Conservation (phyloP, 2,113 vertebrate species). For the Calypte anna region DNA sequence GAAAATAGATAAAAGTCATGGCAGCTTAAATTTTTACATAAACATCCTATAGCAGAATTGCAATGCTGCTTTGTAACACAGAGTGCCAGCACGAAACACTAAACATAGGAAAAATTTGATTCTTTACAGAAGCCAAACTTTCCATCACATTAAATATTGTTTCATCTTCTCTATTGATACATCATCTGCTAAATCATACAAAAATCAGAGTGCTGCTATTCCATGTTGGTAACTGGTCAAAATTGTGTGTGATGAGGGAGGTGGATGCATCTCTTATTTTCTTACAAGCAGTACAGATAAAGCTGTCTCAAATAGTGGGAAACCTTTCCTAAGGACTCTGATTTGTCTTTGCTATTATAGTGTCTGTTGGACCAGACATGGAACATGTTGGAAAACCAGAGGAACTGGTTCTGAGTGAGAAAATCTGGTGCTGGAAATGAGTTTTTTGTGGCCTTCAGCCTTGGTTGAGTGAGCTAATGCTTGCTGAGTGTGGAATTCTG, state of each 20-base stretch:
- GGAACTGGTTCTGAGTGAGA: not conserved
- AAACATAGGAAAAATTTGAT: not conserved
- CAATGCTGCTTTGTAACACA: not conserved
- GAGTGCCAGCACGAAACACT: not conserved
- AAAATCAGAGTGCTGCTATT: not conserved
- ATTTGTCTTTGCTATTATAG: not conserved
- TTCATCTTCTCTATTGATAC: not conserved
- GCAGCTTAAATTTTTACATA: not conserved
- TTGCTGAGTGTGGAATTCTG: not conserved
- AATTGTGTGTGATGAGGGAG: accelerated
- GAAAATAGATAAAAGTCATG: not conserved
- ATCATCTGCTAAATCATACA: not conserved
- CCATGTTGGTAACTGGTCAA: not conserved
- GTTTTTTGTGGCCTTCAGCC: not conserved
- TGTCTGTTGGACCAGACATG: not conserved
- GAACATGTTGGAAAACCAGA: not conserved
- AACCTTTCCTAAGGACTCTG: not conserved
- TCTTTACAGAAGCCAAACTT: not conserved
- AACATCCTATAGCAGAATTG: not conserved
- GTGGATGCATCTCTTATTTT: not conserved
- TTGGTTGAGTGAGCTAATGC: not conserved
- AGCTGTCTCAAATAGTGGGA: not conserved
- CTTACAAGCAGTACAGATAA: not conserved
- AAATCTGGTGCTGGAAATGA: not conserved
- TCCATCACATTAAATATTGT: not conserved